phyloP scores from a whole-genome alignment of 2,797 vertebrate genomes.

The Mastacembelus armatus region DNA sequence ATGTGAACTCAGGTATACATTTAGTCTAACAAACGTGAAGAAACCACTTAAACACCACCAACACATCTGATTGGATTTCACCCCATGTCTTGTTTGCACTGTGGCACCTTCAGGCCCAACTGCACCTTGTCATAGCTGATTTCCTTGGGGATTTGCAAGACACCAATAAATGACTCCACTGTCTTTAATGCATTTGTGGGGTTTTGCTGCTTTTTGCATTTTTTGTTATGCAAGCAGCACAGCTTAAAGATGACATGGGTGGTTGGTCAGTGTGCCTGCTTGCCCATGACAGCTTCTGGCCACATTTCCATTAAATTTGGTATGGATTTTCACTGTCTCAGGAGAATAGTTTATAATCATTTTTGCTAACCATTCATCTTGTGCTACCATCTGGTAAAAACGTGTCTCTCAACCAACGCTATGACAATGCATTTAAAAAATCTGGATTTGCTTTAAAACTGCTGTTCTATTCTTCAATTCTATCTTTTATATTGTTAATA shows the following conservation, averaged over 20 bases:
- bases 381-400: conserved; percentile 29
- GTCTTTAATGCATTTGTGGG: conserved; percentile 49
- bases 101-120: conserved; percentile 52
- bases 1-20: neutral
- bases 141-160: conserved; percentile 60
- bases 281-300: conserved; percentile 33
- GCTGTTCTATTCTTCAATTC: neutral
- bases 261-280: conserved; percentile 26
- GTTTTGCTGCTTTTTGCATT: conserved; percentile 37
- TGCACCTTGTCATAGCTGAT: conserved; percentile 50
- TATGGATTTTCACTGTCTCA: conserved; percentile 42
- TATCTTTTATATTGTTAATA: neutral
- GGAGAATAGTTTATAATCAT: conserved; percentile 38
- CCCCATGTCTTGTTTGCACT: conserved; percentile 47
- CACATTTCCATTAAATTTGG: conserved; percentile 45
- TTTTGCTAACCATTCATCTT: conserved; percentile 35
- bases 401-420: conserved; percentile 7
- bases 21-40: conserved; percentile 15
- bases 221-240: conserved; percentile 20
- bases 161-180: conserved; percentile 34
- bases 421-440: conserved; percentile 4
- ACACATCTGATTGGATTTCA: conserved; percentile 60
- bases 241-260: conserved; percentile 29
- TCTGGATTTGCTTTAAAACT: neutral
- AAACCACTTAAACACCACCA: conserved; percentile 27